Base-by-base conservation (phyloP, 2,797 vertebrate genomes). In the Geotria australis region DNA sequence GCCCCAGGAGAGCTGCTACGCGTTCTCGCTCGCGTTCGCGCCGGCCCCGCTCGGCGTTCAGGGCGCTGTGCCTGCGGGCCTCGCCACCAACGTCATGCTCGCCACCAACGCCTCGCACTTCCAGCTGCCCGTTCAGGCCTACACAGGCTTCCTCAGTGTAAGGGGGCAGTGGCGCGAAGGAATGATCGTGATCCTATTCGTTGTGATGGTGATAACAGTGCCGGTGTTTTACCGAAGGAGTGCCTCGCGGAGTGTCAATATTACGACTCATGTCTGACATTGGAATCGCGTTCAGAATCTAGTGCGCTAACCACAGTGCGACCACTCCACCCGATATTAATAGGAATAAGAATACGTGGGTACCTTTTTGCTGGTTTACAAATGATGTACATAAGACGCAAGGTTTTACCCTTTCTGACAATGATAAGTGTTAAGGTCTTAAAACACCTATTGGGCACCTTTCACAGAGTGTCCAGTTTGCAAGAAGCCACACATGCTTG, bases 81-180 rank as follows among this genome's bases (percentile, higher is more conserved):
- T 96, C 65, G 85, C 95, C 75, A 81, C 78, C 72, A 95, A 96
- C 65, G 91, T 98, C 69, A 75, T 98, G 61, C 83, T 95, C 59
- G 76, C 88, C 70, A 96, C 89, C 63, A 98, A 96, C 48, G 88
- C 86, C 12, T 96, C 89, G 57, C 91, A 86, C 73, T 98, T 96
- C 69, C 84, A 91, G 66, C 75, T 95, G 60, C 91, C 91, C 57
- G 79, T 96, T 63, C 71, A 84, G 64, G 89, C 85, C 8, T 95
- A 96, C 70, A 98, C 89, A 9, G 91, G 91, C 64, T 95, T 95
- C 74, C 68, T 96, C 66, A 84, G 95, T 76, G 91, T 93, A 76
- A 71, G 72, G 24, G 24, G 24, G 56, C 56, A 59, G 59, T 47
- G 55, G 10, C 8, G 10, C 9, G 12, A 45, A 57, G 11, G 55